Evolutionary conservation across 1,140 invertebrate species (phyloP), one percentile per base, ranked within the genome.

Genomic region (Penaeus chinensis): DNA sequence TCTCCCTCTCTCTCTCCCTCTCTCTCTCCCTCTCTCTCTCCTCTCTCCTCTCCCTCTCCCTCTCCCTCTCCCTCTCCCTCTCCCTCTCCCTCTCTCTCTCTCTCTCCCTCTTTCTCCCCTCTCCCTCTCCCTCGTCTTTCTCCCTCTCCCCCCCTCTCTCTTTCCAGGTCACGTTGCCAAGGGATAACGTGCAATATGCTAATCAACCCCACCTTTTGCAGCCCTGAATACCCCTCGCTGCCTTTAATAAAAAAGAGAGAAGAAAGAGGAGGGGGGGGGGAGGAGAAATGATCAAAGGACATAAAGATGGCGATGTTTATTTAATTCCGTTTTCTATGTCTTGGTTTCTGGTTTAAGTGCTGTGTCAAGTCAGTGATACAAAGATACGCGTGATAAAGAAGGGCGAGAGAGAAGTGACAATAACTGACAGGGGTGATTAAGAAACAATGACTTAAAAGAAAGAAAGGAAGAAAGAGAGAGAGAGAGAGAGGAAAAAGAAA

Each of bases 181-280:
- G 54, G 54, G 54, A 54, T 54, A 54, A 54, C 54, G 54, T 54
- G 54, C 54, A 54, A 54, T 54, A 54, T 54, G 54, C 54, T 54
- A 54, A 54, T 54, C 54, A 54, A 54, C 54, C 54, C 16, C 54
- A 54, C 54, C 54, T 54, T 54, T 54, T 54, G 54, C 54, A 16
- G 54, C 54, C 54, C 54, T 54, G 54, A 54, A 54, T 54, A 16
- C 42, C 37, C 66, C 18, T 37, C 81, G 16, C 71, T 20, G 20
- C 13, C 42, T 74, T 74, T 19, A 82, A 37, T 32, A 37, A 65
- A 22, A 82, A 63, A 37, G 63, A 65, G 63, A 82, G 32, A 27
- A 63, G 80, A 82, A 27, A 66, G 27, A 82, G 80, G 62, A 54
- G 32, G 80, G 37, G 19, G 37, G 27, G 37, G 62, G 66, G n/a